Base-by-base conservation (phyloP, 92 coral and sea anemone genomes). In the Epizoanthus stellaris region DNA sequence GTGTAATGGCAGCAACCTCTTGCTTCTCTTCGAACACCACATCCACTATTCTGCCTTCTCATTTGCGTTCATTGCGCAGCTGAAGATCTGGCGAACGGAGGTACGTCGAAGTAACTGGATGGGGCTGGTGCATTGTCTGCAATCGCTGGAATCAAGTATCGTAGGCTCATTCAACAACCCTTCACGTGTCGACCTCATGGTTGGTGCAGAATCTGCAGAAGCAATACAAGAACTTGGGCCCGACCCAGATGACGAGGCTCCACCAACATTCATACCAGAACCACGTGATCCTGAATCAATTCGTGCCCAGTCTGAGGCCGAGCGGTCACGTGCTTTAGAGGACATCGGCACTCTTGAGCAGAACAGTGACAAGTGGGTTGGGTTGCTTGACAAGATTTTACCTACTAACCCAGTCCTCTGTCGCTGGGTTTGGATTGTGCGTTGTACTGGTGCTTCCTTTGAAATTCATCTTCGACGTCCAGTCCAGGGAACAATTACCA, bases 21-120 rank as follows among this genome's bases (percentile, higher is more conserved):
- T 96, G 70, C 94, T 93, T 77, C 91, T 93, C 8, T 66, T 96
- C 15, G 99, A 96, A 66, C 84, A 87, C 16, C 92, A 95, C 86
- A 88, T 96, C 73, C 98, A 93, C 67, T 96, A 95, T 71, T 88
- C 97, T 12, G 97, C 99, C 0, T 95, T 95, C 80, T 96, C 98
- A 62, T 96, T 89, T 76, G 86, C 99, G 25, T 96, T 96, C 75
- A 81, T 95, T 56, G 68, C 91, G 47, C 99, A 96, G 80, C 94
- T 96, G 39, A 91, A 93, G 0, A 63, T 89, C 57, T 96, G 99
- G 99, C 94, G 98, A 42, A 88, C 89, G 42, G 85, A 95, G 0
- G 95, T 91, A 47, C 68, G 74, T 47, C 81, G 87, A 12, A 92
- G 98, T 67, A 86, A 91, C 86, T 96, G 99, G 99, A 82, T 92